phyloP scores from a whole-genome alignment of 2,888 invertebrate species.

The Cecidostiba fungosa region DNA sequence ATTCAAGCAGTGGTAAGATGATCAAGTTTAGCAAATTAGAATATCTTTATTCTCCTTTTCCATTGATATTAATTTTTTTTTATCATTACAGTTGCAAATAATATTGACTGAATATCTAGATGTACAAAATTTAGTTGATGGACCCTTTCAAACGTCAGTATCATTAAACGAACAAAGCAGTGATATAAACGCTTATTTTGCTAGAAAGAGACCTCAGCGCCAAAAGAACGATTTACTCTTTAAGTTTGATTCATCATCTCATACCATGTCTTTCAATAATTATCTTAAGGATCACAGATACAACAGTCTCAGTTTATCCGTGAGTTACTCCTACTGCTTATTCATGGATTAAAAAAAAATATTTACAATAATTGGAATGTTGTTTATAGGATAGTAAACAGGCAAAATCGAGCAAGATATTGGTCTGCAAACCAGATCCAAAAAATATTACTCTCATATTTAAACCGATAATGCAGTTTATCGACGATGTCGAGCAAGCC shows the following conservation, averaged over 20 bases:
- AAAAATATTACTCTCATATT: slow-evolving; percentile 90
- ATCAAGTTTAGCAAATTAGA: slow-evolving; percentile 12
- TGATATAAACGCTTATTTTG: slow-evolving; percentile 83
- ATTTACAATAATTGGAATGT: slow-evolving; percentile 24
- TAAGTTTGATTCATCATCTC: slow-evolving; percentile 80
- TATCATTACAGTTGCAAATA: slow-evolving; percentile 86
- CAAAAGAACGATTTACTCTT: slow-evolving; percentile 71
- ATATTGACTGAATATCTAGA: slow-evolving; percentile 93
- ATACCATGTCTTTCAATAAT: slow-evolving; percentile 80
- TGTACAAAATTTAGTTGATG: slow-evolving; percentile 88
- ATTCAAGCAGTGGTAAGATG: slow-evolving; percentile 91
- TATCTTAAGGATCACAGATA: slow-evolving; percentile 78
- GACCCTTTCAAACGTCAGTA: slow-evolving; percentile 82
- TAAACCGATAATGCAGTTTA: slow-evolving; percentile 90
- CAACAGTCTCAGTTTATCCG: slow-evolving; percentile 78
- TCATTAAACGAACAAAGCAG: slow-evolving; percentile 78
- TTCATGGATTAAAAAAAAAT: neutral
- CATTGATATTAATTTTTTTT: neutral
- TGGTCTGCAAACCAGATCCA: slow-evolving; percentile 90
- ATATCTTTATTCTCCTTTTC: neutral
- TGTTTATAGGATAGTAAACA: slow-evolving; percentile 69
- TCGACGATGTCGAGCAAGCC: slow-evolving; percentile 90
- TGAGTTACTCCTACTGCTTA: slow-evolving; percentile 61
- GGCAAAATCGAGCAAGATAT: slow-evolving; percentile 79
- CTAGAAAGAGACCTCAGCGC: slow-evolving; percentile 80